Conservation (phyloP, 2,797 vertebrate species). For the Antennarius maculatus region DNA sequence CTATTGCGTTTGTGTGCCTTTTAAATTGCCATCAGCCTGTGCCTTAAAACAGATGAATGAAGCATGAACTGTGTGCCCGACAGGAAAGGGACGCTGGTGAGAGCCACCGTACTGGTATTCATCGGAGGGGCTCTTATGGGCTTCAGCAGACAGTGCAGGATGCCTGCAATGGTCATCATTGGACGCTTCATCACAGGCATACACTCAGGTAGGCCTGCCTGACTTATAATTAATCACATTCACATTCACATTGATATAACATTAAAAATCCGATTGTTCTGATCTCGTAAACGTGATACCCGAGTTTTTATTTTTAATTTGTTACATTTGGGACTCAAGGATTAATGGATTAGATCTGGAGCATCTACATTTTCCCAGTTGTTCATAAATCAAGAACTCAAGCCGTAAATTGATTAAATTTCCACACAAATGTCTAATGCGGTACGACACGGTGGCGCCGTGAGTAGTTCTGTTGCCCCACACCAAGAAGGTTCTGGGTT, state of each 20-base stretch:
- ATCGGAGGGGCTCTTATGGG: conserved; percentile 85
- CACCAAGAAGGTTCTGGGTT: too few relatives aligned
- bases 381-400: too few relatives aligned
- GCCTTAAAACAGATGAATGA: background rate
- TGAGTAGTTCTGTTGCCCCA: too few relatives aligned
- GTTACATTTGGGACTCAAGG: too few relatives aligned
- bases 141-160: conserved; percentile 80
- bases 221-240: background rate
- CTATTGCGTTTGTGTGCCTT: background rate
- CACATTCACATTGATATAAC: background rate
- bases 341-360: too few relatives aligned
- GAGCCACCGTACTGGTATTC: conserved; percentile 84
- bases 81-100: conserved; percentile 88
- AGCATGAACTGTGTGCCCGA: conserved; percentile 25
- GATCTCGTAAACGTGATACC: too few relatives aligned
- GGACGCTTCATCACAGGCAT: conserved; percentile 88
- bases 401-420: too few relatives aligned
- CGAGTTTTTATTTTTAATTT: too few relatives aligned
- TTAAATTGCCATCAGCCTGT: background rate
- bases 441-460: too few relatives aligned
- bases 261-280: background rate
- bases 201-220: conserved; percentile 84
- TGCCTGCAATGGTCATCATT: conserved; percentile 86
- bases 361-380: too few relatives aligned
- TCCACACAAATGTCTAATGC: background rate